Evolutionary conservation across 2,888 invertebrate genomes (phyloP).

Genomic region (Globia sparganii): DNA sequence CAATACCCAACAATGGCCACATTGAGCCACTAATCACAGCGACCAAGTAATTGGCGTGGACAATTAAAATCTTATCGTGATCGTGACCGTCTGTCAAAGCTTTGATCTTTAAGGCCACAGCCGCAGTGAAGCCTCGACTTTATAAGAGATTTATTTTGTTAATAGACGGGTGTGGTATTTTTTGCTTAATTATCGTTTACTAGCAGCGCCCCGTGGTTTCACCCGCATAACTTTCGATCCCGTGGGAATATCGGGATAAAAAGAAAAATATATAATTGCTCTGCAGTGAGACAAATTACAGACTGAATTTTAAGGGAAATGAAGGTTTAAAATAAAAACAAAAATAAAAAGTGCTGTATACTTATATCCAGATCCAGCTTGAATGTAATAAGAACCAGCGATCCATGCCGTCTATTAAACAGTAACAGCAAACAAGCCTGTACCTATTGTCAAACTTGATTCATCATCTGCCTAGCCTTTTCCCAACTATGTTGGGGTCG

Average conservation of each 20-base stretch:
- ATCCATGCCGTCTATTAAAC: background rate
- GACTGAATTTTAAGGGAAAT: background rate
- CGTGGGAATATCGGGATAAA: no score
- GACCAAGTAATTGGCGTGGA: conserved; percentile 37
- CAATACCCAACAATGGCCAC: conserved; percentile 1
- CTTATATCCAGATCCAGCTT: background rate
- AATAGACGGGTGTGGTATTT: background rate
- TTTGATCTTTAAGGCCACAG: conserved; percentile 51
- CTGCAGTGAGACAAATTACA: no score
- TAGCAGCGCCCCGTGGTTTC: no score
- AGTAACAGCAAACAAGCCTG: conserved; percentile 3
- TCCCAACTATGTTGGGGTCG: no score
- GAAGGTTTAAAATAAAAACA: background rate
- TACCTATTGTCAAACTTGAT: conserved; percentile 12
- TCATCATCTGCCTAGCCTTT: no score
- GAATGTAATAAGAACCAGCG: background rate
- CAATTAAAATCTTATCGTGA: conserved; percentile 65
- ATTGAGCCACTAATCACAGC: conserved; percentile 23
- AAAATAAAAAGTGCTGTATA: background rate
- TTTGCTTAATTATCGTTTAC: background rate
- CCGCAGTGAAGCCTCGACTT: background rate
- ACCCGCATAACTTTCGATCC: no score
- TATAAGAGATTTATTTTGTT: background rate
- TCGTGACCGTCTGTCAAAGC: conserved; percentile 35
- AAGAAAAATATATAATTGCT: no score